These are phyloP conservation scores for Corythucha ciliata DNA, from an alignment of 2,888 invertebrate species.

Conservation along the genomic window DNA sequence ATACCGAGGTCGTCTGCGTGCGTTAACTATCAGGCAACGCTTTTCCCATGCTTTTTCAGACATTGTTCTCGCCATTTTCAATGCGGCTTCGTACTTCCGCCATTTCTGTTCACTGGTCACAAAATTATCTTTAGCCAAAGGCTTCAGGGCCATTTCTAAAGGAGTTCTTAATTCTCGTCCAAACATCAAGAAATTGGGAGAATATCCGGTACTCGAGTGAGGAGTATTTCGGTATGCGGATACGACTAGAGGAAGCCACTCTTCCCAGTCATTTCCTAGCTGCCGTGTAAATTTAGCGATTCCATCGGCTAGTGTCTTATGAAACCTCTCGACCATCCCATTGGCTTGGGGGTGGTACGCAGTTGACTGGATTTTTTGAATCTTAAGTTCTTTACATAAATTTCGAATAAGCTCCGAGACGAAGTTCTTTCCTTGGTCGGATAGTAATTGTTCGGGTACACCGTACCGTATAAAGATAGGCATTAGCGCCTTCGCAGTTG, in stretches of 20 bases:
- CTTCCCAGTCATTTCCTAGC: constrained; percentile 37
- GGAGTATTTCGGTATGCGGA: constrained; percentile 37
- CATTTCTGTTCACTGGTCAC: too few relatives aligned
- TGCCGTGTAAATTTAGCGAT: constrained; percentile 37
- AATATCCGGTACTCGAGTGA: constrained; percentile 34
- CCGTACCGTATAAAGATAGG: constrained; percentile 39
- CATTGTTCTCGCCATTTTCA: too few relatives aligned
- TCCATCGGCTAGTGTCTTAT: constrained; percentile 37
- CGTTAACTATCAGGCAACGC: too few relatives aligned
- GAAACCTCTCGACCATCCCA: constrained; percentile 37
- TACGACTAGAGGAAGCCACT: constrained; percentile 36
- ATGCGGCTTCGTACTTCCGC: too few relatives aligned
- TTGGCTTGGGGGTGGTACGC: constrained; percentile 36
- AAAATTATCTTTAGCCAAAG: too few relatives aligned
- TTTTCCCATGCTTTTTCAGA: too few relatives aligned
- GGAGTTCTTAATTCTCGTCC: constrained; percentile 13
- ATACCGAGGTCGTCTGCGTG: too few relatives aligned
- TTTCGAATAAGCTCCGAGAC: constrained; percentile 15
- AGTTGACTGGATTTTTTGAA: constrained; percentile 33
- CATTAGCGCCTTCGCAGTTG: constrained; percentile 37
- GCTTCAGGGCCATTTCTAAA: too few relatives aligned
- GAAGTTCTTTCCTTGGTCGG: constrained; percentile 41
- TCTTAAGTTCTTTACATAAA: constrained; percentile 7
- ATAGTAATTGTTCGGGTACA: constrained; percentile 39
- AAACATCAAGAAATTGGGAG: constrained; percentile 26